Conservation (phyloP, 2,888 invertebrate genomes). For the Leptopterna dolabrata region DNA sequence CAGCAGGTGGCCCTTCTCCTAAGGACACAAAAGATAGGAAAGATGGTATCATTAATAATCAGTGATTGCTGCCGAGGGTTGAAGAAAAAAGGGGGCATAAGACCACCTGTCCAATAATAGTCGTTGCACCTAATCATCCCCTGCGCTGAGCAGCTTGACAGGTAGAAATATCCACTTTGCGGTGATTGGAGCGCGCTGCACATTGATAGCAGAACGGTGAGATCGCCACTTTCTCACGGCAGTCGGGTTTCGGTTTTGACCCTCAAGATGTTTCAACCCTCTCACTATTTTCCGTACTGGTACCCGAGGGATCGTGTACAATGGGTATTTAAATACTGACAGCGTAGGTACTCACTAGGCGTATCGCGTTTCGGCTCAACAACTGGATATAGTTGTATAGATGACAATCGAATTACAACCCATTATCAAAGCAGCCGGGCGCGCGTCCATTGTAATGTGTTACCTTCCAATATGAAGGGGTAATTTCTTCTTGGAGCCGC, state of each 20-base stretch:
- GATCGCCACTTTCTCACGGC: not conserved
- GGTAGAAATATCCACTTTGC: not conserved
- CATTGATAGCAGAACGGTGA: not conserved
- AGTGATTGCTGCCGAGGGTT: not conserved
- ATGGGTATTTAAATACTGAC: not conserved
- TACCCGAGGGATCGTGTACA: not conserved
- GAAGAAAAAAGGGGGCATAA: constrained; percentile 4
- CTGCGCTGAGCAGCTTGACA: not conserved
- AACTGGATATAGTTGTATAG: not conserved
- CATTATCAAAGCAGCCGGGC: not conserved
- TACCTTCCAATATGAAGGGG: too few relatives aligned
- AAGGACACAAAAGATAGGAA: constrained; percentile 20
- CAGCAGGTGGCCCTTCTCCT: constrained; percentile 14
- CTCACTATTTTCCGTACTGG: not conserved
- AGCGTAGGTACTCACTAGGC: not conserved
- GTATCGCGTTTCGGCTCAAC: not conserved
- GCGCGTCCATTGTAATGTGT: not conserved
- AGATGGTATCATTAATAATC: constrained; percentile 41
- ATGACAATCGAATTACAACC: not conserved
- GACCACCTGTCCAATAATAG: not conserved
- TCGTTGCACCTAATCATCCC: constrained; percentile 7
- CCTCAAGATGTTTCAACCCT: not conserved
- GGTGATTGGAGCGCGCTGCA: not conserved
- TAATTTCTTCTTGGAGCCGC: not conserved
- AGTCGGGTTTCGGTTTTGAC: not conserved